Conservation (phyloP, 2,113 vertebrate genomes). For the Candoia aspera region DNA sequence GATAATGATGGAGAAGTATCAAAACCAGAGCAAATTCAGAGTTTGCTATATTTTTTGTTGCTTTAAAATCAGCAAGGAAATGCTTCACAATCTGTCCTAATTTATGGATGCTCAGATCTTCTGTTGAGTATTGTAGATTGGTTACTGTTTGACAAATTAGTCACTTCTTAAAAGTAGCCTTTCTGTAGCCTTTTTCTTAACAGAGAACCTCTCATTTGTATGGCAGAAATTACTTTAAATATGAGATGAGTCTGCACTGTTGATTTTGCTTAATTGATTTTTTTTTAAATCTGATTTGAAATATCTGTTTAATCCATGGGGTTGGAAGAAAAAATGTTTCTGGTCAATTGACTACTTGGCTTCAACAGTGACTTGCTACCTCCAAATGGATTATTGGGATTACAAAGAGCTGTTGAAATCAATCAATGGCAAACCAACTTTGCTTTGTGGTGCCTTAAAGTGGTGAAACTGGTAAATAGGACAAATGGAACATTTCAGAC, state of each 20-base stretch:
- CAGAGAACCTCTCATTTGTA: background rate
- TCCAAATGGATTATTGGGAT: conserved; percentile 8
- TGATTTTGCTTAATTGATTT: conserved; percentile 9
- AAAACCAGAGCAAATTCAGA: background rate
- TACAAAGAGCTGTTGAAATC: conserved; percentile 16
- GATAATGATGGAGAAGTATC: background rate
- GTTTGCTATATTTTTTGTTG: background rate
- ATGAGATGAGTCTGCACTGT: background rate
- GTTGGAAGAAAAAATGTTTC: background rate
- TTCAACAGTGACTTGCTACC: background rate
- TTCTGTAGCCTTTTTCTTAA: no score
- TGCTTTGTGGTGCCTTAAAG: background rate
- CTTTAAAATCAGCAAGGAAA: background rate
- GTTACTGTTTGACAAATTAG: background rate
- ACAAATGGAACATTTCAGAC: background rate
- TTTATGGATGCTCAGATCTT: background rate
- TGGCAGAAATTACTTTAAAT: background rate
- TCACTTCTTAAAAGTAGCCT: background rate
- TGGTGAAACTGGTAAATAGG: conserved; percentile 4
- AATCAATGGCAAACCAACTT: background rate
- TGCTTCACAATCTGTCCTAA: background rate
- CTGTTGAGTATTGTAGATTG: background rate
- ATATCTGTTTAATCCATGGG: background rate
- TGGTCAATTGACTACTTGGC: background rate
- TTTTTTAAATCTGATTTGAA: background rate